Conservation (phyloP, 2,888 invertebrate species). For the Apamea sordens region DNA sequence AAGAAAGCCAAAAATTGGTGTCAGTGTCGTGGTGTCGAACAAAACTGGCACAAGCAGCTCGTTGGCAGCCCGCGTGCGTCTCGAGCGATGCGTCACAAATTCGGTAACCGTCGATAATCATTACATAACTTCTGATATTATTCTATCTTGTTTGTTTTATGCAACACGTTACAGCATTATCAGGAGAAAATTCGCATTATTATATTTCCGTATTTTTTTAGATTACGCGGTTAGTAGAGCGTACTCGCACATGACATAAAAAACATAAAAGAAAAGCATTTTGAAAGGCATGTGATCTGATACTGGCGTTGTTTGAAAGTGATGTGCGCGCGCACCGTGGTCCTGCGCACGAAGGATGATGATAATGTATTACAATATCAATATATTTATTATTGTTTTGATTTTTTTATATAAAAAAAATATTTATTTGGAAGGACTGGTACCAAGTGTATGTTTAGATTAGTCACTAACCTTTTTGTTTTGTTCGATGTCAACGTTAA, state of each 20-base stretch:
- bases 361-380: neutral
- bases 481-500: neutral
- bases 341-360: slow-evolving; percentile 1
- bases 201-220: slow-evolving; percentile 43
- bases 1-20: slow-evolving; percentile 83
- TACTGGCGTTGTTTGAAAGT: slow-evolving; percentile 47
- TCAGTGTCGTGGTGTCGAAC: slow-evolving; percentile 81
- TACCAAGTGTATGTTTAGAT: neutral
- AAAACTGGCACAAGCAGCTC: slow-evolving; percentile 80
- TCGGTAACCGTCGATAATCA: slow-evolving; percentile 77
- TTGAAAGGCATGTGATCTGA: slow-evolving; percentile 28
- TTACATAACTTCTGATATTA: slow-evolving; percentile 83
- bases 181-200: slow-evolving; percentile 55
- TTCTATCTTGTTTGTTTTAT: slow-evolving; percentile 77
- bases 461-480: neutral
- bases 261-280: slow-evolving; percentile 35
- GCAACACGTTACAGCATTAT: slow-evolving; percentile 75
- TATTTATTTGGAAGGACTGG: neutral
- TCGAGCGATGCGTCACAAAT: slow-evolving; percentile 82
- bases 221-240: slow-evolving; percentile 41
- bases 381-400: no score
- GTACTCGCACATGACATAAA: slow-evolving; percentile 11
- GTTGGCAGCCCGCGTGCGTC: slow-evolving; percentile 80
- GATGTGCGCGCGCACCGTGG: neutral
- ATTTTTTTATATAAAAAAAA: neutral